phyloP scores from a whole-genome alignment of 92 coral and sea anemone species.

The Galaxea fascicularis region DNA sequence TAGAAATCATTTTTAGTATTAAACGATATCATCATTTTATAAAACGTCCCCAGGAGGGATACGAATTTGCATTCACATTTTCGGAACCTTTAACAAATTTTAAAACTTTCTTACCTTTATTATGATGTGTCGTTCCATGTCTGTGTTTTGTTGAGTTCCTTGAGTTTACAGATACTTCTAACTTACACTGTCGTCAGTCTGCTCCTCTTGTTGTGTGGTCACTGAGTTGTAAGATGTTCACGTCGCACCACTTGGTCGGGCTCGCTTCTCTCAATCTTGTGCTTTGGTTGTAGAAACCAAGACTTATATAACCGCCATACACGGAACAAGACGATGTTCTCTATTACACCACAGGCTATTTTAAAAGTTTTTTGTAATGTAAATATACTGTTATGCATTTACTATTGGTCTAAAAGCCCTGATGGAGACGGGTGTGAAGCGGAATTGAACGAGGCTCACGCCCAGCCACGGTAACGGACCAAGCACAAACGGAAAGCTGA shows the following conservation, averaged over 20 bases:
- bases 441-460: conserved; percentile 5
- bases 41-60: no score
- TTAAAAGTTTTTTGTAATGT: conserved; percentile 4
- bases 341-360: conserved; percentile 7
- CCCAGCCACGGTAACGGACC: neutral
- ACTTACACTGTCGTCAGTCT: neutral
- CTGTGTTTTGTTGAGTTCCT: neutral
- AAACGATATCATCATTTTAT: no score
- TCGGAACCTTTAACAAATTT: no score
- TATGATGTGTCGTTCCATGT: neutral
- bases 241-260: neutral
- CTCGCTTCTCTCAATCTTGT: neutral
- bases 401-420: neutral
- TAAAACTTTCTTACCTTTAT: neutral
- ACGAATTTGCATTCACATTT: no score
- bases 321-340: neutral
- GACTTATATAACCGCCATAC: neutral
- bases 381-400: neutral
- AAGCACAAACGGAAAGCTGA: conserved; percentile 24
- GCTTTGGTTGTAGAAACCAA: neutral
- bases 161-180: neutral
- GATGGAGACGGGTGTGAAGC: neutral
- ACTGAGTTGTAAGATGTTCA: neutral
- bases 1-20: no score
- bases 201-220: neutral